phyloP scores from a whole-genome alignment of 2,888 invertebrate species.

The Timandra comae region DNA sequence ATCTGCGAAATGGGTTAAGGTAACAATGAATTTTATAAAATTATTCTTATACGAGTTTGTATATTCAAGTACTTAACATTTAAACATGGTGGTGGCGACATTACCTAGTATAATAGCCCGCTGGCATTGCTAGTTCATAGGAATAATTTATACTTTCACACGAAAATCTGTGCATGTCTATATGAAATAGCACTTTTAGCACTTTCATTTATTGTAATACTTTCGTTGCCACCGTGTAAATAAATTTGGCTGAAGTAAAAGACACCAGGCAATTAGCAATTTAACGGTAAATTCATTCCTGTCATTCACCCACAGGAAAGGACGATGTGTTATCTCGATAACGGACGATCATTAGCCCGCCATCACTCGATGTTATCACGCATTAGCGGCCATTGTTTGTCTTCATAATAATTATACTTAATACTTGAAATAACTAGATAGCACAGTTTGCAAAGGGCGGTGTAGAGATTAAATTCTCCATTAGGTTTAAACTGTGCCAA shows the following conservation, averaged over 20 bases:
- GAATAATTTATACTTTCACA: no score
- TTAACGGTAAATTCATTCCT: background rate
- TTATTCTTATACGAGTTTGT: no score
- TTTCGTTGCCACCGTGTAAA: no score
- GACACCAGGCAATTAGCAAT: no score
- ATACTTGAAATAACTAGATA: constrained; percentile 3
- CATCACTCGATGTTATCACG: constrained; percentile 27
- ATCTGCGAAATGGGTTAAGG: constrained; percentile 6
- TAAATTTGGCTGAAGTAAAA: no score
- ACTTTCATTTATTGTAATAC: no score
- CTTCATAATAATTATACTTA: constrained; percentile 22
- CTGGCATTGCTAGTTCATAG: no score
- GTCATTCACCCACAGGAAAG: constrained; percentile 12
- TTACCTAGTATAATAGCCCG: no score
- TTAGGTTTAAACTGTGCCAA: constrained; percentile 15
- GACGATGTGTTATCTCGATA: constrained; percentile 19
- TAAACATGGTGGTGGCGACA: no score
- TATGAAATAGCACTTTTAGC: no score
- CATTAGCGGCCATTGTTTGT: constrained; percentile 26
- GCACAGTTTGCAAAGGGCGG: constrained; percentile 8
- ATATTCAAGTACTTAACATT: no score
- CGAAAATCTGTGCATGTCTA: no score
- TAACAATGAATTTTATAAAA: background rate
- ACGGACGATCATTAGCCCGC: constrained; percentile 24
- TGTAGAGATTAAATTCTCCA: constrained; percentile 8